Evolutionary conservation across 2,888 invertebrate genomes (phyloP), one percentile per base, ranked within the genome.

Genomic region (Ephialtes manifestator): DNA sequence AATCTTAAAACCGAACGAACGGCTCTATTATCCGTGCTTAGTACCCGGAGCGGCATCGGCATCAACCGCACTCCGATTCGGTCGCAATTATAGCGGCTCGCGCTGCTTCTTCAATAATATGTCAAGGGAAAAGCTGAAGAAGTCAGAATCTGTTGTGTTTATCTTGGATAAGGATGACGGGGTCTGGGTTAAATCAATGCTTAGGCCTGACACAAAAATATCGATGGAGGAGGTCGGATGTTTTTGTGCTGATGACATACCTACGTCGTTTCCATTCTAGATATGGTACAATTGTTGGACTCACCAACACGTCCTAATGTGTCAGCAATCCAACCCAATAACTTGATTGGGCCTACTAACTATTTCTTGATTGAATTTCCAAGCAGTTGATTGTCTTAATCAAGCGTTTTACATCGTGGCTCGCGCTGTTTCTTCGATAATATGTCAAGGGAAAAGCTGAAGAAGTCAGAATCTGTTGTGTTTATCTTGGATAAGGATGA

Each of bases 1-100:
- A 89, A 89, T 90, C 90, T 91, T 89, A 88, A 91, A 89, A 90
- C 90, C 82, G 84, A 87, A 84, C 87, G 88, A 90, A 91, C 89
- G 87, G 88, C 88, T 89, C 88, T 89, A 86, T 89, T 90, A 90
- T 89, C 82, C 83, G 18, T 63, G 13, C 76, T 84, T 51, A 63
- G 18, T 28, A 63, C 18, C 24, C 58, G 28, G 31, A 4, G 28
- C 67, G 60, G 75, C 71, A 67, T 82, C 77, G 55, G 68, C 71
- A 81, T 77, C 72, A 67, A 72, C 51, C 72, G 55, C 77, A 24
- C 58, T 86, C 84, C 80, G 87, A 90, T 87, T 88, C 88, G 80
- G 83, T 87, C 83, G 87, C 85, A 89, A 90, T 90, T 88, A 87
- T 81, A 77, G 67, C 58, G 53, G 72, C 81, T 67, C 72, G 72